These are phyloP conservation scores for Cuculus canorus DNA, from an alignment of 2,797 vertebrate genomes.

Conservation along the genomic window DNA sequence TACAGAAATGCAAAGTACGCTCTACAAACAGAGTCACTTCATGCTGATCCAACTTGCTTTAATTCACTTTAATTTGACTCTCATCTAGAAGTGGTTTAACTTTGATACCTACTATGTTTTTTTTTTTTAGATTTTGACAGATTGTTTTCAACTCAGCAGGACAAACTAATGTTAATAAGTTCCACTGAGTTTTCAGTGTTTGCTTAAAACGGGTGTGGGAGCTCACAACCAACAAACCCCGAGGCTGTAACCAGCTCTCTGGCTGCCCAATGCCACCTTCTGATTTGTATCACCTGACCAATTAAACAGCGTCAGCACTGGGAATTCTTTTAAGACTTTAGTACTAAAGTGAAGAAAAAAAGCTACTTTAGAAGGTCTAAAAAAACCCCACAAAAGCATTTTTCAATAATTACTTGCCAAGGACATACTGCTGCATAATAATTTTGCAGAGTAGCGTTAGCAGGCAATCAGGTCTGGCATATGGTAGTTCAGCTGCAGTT, in stretches of 20 bases:
- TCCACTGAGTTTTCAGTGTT: slow-evolving; percentile 28
- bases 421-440: background rate
- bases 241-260: background rate
- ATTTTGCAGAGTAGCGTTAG: slow-evolving; percentile 9
- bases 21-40: slow-evolving; percentile 15
- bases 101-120: slow-evolving; percentile 1
- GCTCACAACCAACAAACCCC: background rate
- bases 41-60: background rate
- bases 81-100: background rate
- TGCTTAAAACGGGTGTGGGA: slow-evolving; percentile 1
- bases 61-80: slow-evolving; percentile 16
- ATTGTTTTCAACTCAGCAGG: slow-evolving; percentile 23
- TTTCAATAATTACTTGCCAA: background rate
- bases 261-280: background rate
- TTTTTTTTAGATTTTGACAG: background rate
- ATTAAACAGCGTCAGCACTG: background rate
- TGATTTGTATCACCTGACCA: background rate
- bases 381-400: background rate
- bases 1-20: slow-evolving; percentile 27
- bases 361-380: background rate
- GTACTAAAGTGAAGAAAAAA: background rate
- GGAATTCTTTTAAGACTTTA: background rate
- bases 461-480: background rate
- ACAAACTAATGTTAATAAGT: background rate
- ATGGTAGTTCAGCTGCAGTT: background rate